Evolutionary conservation across 2,888 invertebrate genomes (phyloP).

Genomic region (Pteria penguin): DNA sequence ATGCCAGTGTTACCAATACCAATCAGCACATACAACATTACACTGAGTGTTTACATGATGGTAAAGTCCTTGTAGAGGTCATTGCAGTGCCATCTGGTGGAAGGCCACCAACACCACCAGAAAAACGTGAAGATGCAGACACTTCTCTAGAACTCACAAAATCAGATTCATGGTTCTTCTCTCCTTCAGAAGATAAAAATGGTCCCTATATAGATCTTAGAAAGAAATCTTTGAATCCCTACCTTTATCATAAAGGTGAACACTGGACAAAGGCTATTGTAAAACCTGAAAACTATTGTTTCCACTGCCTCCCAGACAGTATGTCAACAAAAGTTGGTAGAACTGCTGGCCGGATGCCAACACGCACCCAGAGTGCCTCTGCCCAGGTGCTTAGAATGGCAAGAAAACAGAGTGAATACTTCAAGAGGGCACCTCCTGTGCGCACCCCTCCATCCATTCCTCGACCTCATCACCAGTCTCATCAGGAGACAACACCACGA

Average conservation of each 20-base stretch:
- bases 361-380: constrained; percentile 53
- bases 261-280: constrained; percentile 51
- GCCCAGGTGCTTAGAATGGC: constrained; percentile 65
- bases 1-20: neutral
- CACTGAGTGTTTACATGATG: constrained; percentile 45
- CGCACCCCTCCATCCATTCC: constrained; percentile 76
- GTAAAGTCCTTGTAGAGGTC: constrained; percentile 60
- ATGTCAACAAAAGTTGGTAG: constrained; percentile 64
- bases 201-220: constrained; percentile 18
- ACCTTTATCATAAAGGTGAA: constrained; percentile 21
- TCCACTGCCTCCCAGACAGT: constrained; percentile 57
- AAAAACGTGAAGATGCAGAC: constrained; percentile 28
- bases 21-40: constrained; percentile 35
- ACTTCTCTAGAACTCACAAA: constrained; percentile 49
- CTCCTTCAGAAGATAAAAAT: constrained; percentile 49
- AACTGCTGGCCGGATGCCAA: constrained; percentile 70
- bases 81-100: constrained; percentile 57
- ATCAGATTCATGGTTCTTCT: constrained; percentile 62
- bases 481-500: constrained; percentile 48
- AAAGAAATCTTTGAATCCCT: neutral
- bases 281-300: constrained; percentile 61
- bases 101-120: constrained; percentile 43
- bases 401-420: constrained; percentile 59
- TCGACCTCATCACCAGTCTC: constrained; percentile 53
- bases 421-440: constrained; percentile 62